These are phyloP conservation scores for Hedychridium roseum DNA, from an alignment of 2,888 invertebrate genomes.

Conservation along the genomic window DNA sequence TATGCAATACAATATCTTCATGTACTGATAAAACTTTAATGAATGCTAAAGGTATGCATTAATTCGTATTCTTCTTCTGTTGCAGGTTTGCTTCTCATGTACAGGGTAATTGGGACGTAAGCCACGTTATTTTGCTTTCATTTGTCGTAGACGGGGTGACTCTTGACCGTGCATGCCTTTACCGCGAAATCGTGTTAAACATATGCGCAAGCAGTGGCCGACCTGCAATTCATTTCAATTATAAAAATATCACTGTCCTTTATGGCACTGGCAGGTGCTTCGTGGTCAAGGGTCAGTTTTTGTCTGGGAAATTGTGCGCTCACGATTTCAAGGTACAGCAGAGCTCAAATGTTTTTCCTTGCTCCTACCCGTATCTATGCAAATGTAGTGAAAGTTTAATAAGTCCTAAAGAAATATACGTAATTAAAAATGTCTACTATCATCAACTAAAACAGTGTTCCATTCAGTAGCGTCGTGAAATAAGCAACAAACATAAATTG, in stretches of 20 bases:
- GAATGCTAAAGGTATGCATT: too few relatives aligned
- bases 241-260: constrained; percentile 63
- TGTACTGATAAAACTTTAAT: too few relatives aligned
- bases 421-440: too few relatives aligned
- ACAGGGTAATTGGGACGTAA: constrained; percentile 17
- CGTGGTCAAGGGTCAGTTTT: constrained; percentile 59
- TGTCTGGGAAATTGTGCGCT: constrained; percentile 18
- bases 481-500: too few relatives aligned
- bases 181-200: constrained; percentile 31
- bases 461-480: too few relatives aligned
- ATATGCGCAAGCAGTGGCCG: constrained; percentile 34
- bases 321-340: neutral
- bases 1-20: too few relatives aligned
- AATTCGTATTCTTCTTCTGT: too few relatives aligned
- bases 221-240: constrained; percentile 62
- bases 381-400: neutral
- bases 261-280: constrained; percentile 57
- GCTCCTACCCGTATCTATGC: neutral
- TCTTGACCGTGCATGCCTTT: constrained; percentile 27
- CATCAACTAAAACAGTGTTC: too few relatives aligned
- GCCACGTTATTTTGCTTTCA: constrained; percentile 14
- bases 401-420: too few relatives aligned
- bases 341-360: neutral
- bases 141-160: constrained; percentile 15
- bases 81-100: constrained; percentile 63